Conservation (phyloP, 2,797 vertebrate species). For the Sebastes hubbsi region DNA sequence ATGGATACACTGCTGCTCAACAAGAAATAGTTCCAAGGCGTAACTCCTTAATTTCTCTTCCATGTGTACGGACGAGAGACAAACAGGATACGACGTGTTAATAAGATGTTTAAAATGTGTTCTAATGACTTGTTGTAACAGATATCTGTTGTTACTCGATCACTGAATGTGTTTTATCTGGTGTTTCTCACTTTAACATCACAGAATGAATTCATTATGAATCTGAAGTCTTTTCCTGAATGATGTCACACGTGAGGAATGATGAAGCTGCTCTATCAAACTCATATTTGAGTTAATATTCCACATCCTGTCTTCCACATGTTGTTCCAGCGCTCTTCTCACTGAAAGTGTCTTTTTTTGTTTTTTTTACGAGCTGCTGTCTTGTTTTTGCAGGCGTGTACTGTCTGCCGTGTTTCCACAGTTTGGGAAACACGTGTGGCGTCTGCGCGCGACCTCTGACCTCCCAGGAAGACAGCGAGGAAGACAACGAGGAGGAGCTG, state of each 20-base stretch:
- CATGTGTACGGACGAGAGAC: not conserved
- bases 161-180: not conserved
- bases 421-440: conserved; percentile 75
- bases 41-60: not conserved
- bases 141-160: not conserved
- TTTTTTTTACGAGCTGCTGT: not conserved
- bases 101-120: not conserved
- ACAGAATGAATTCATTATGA: not conserved
- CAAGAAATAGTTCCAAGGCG: not conserved
- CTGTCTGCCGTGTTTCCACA: conserved; percentile 79
- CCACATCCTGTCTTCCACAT: not conserved
- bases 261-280: not conserved
- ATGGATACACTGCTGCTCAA: not conserved
- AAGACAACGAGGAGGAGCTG: conserved; percentile 86
- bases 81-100: not conserved
- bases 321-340: not conserved
- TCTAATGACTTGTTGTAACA: not conserved
- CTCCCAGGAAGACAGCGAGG: conserved; percentile 70
- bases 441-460: conserved; percentile 79
- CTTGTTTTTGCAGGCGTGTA: conserved; percentile 63
- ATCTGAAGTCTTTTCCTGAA: not conserved
- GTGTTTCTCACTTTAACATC: not conserved
- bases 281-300: not conserved
- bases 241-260: not conserved
- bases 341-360: not conserved